Evolutionary conservation across 2,113 vertebrate species (phyloP).

Genomic region (Anolis sagrei): DNA sequence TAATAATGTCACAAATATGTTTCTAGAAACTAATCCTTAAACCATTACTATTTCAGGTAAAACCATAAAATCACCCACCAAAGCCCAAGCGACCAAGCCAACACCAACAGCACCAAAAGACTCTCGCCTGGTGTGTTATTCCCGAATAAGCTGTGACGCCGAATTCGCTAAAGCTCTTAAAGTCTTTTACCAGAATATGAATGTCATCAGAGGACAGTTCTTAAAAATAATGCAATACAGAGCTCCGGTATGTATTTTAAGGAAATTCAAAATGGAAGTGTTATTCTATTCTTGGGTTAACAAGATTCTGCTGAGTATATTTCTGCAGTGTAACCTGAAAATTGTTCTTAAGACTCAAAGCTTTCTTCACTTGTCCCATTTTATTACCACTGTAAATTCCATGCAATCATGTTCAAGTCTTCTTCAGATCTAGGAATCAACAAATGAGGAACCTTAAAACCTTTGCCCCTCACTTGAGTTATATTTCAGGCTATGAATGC

Average conservation of each 20-base stretch:
- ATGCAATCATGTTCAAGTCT: neutral
- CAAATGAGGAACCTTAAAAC: neutral
- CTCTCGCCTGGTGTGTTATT: neutral
- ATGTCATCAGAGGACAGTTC: constrained; percentile 78
- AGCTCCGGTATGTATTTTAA: constrained; percentile 77
- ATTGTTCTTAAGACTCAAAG: neutral
- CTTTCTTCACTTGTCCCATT: neutral
- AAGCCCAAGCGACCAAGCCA: neutral
- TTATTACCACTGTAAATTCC: neutral
- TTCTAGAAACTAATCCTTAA: neutral
- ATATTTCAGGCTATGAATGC: neutral
- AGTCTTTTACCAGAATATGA: constrained; percentile 88
- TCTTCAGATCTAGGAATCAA: neutral
- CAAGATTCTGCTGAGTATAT: neutral
- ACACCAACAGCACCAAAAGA: constrained; percentile 33
- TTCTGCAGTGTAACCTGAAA: neutral
- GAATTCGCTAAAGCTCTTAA: constrained; percentile 88
- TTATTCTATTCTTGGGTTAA: neutral
- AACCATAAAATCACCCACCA: constrained; percentile 10
- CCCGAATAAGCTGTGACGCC: constrained; percentile 77
- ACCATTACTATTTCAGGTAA: constrained; percentile 33
- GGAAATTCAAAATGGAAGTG: neutral
- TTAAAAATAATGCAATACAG: constrained; percentile 79
- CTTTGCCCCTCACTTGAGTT: neutral
- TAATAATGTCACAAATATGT: neutral